Evolutionary conservation across 2,113 vertebrate genomes (phyloP), one percentile per base, ranked within the genome.

Genomic region (Triplophysa rosa): DNA sequence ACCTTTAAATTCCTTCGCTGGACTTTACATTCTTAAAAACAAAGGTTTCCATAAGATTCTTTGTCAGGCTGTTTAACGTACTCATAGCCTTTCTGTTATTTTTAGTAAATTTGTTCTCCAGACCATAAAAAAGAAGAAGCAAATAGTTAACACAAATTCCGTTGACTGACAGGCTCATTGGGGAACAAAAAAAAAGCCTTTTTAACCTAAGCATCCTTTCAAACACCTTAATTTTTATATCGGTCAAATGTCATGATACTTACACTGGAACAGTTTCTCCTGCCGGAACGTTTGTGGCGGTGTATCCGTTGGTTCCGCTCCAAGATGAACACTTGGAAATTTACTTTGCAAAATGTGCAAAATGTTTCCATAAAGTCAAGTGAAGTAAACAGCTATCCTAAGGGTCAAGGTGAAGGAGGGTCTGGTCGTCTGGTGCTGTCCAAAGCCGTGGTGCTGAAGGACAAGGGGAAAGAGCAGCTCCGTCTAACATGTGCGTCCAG

Each of bases 371-470:
- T 88, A 79, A 86, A 76, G 59, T 67, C 67, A 29, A 56, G 45
- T 70, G 56, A 74, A 67, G 82, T 70, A 64, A 68, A 59, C 74
- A 79, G 85, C 58, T 88, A 89, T 92, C 90, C 91, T 83, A 81
- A 80, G 81, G 78, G 63, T 42, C 80, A 79, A 87, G 78, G 77
- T 33, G 80, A 86, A 84, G 23, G 86, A 85, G 77, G 77, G 86
- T 80, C 84, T 86, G 80, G 85, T 83, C 77, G 81, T 84, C 88
- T 84, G 92, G 86, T 90, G 92, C 91, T 93, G 91, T 92, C 91
- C 92, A 91, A 86, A 88, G 16, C 74, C 83, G 87, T 89, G 91
- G 91, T 92, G 93, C 92, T 92, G 93, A 92, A 92, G 47, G 88
- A 89, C 89, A 84, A 88, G 85, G 88, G 86, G 86, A 84, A 87